phyloP scores from a whole-genome alignment of 2,113 vertebrate genomes.

The Oreochromis aureus region DNA sequence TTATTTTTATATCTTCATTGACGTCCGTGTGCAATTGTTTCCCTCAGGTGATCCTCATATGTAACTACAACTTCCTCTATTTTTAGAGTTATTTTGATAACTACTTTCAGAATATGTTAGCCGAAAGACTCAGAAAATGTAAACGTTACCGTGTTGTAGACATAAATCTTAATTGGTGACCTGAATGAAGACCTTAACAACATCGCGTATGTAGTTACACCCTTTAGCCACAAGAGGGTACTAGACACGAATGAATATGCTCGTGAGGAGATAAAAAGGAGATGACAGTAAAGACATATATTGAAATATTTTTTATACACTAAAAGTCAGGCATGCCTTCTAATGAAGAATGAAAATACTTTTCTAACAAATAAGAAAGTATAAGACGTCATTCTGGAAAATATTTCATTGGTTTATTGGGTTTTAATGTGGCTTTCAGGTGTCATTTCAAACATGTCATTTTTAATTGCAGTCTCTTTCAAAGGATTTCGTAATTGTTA shows the following conservation, averaged over 20 bases:
- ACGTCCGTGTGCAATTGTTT: neutral
- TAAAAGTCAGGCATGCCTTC: neutral
- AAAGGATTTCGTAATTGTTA: neutral
- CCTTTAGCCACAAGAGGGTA: neutral
- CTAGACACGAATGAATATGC: neutral
- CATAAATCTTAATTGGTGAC: neutral
- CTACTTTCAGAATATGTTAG: neutral
- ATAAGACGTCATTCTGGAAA: neutral
- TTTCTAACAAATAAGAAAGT: neutral
- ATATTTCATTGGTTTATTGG: neutral
- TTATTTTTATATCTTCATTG: neutral
- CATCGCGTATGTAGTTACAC: neutral
- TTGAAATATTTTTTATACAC: neutral
- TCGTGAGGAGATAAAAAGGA: neutral
- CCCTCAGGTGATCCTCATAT: fast-evolving
- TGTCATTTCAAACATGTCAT: neutral
- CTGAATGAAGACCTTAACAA: neutral
- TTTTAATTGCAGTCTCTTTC: neutral
- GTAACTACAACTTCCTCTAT: neutral
- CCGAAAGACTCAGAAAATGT: neutral
- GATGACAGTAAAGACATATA: fast-evolving
- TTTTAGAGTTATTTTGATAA: neutral
- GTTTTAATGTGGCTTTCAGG: neutral
- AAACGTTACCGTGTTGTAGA: neutral
- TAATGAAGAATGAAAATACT: neutral